Base-by-base conservation (phyloP, 1,140 invertebrate species). In the Cephus cinctus region DNA sequence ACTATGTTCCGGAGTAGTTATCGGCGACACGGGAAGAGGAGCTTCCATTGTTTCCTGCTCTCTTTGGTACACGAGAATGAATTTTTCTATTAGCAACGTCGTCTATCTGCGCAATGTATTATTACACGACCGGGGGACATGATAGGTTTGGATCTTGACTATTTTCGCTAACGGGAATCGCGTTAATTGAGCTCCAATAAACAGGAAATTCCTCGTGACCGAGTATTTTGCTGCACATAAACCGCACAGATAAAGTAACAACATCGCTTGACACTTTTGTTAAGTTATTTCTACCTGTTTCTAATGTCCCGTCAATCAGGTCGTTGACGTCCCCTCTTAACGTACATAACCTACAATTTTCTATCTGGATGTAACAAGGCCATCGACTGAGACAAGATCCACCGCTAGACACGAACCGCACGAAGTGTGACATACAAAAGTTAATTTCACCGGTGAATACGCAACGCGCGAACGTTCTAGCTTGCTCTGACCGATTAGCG, bases 401-500 rank as follows among this genome's bases (percentile, higher is more conserved):
- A n/a, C n/a, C n/a, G n/a, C n/a, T n/a, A n/a, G n/a, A n/a, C n/a
- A n/a, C n/a, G n/a, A n/a, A n/a, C n/a, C n/a, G n/a, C n/a, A n/a
- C n/a, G n/a, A n/a, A n/a, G n/a, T n/a, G n/a, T n/a, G n/a, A n/a
- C n/a, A n/a, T n/a, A n/a, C n/a, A n/a, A n/a, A 46, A 45, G 22
- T 12, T 9, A 46, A 39, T 39, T 25, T 38, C 20, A 11, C 27
- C 34, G 44, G 25, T 38, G 44, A 46, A 36, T 35, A 46, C 23
- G 27, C 27, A 35, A 32, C 31, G 34, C 8, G 14, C 15, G 15
- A 18, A 15, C 4, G 41, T 22, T n/a, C n/a, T 30, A 11, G 46
- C 25, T 27, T 50, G 45, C 41, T 54, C 53, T 49, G 43, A 51
- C 25, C 52, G 49, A 58, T 65, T 61, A 65, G 50, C 58, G 42